Base-by-base conservation (phyloP, 2,888 invertebrate species). In the Tachina lurida region DNA sequence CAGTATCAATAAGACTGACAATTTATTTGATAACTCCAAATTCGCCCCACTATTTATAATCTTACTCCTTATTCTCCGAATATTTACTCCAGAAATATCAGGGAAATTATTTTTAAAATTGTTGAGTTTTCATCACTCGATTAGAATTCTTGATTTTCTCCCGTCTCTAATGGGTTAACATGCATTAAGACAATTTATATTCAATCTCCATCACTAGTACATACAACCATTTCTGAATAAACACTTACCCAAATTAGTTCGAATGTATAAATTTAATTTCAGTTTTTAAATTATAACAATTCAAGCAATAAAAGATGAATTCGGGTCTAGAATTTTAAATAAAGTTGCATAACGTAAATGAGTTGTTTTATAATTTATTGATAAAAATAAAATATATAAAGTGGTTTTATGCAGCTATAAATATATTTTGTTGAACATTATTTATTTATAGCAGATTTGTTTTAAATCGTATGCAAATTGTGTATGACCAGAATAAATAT, bases 231-330 rank as follows among this genome's bases (percentile, higher is more conserved):
- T 15, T 49, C 10, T 52, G n/a, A 68, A n/a, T 17, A 45, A 47
- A 12, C 58, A 41, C 62, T 41, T 43, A 62, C 41, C 41, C 41
- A 17, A 62, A 67, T 67, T 49, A 67, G 22, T 31, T 12, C 45
- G 31, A 47, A 17, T 31, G 8, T 17, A 56, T 43, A 56, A 47
- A 71, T 58, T 58, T 45, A 47, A n/a, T 68, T 68, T 31, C 2
- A 68, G 4, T 71, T 9, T 71, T 58, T 8, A 13, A 58, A 31
- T 58, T 47, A 12, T 45, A 56, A 56, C 56, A 45, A 22, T 9
- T 45, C 43, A 58, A 58, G 71, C 58, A 71, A 17, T 58, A n/a
- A 71, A 58, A 71, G 31, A 58, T 71, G 12, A 41, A 17, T 60
- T 71, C 54, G 7, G 31, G 31, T 15, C 31, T 43, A 52, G 41